Evolutionary conservation across 1,140 invertebrate genomes (phyloP).

Genomic region (Sitophilus oryzae): DNA sequence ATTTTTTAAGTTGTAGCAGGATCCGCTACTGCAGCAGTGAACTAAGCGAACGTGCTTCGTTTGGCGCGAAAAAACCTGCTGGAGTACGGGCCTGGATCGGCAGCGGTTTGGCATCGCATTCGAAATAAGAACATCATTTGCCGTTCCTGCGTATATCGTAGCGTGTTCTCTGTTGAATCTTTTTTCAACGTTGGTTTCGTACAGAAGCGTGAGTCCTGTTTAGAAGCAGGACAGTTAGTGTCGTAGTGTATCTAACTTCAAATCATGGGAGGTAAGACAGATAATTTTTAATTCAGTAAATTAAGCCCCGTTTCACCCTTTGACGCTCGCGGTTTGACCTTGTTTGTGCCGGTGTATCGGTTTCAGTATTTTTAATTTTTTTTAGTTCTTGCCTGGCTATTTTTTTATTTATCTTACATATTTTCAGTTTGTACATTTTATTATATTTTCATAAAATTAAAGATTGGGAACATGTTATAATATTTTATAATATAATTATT

Average conservation of each 20-base stretch:
- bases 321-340: neutral
- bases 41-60: too few species aligned
- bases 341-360: neutral
- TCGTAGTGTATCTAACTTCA: slow-evolving; percentile 5
- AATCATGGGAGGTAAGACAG: slow-evolving; percentile 15
- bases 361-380: neutral
- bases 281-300: neutral
- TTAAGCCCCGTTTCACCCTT: neutral
- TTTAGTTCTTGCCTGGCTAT: neutral
- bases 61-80: too few species aligned
- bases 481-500: too few species aligned
- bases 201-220: slow-evolving; percentile 3
- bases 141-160: slow-evolving; percentile 13
- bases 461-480: too few species aligned
- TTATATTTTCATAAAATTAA: too few species aligned
- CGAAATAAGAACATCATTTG: slow-evolving; percentile 13
- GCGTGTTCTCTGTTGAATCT: neutral
- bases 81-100: neutral
- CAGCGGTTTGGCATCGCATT: neutral
- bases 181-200: neutral
- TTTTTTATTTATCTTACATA: too few species aligned
- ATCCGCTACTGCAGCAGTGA: too few species aligned
- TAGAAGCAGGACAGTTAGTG: slow-evolving; percentile 6
- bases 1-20: too few species aligned
- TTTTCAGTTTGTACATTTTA: too few species aligned